Evolutionary conservation across 2,113 vertebrate genomes (phyloP).

Genomic region (Galbula dea): DNA sequence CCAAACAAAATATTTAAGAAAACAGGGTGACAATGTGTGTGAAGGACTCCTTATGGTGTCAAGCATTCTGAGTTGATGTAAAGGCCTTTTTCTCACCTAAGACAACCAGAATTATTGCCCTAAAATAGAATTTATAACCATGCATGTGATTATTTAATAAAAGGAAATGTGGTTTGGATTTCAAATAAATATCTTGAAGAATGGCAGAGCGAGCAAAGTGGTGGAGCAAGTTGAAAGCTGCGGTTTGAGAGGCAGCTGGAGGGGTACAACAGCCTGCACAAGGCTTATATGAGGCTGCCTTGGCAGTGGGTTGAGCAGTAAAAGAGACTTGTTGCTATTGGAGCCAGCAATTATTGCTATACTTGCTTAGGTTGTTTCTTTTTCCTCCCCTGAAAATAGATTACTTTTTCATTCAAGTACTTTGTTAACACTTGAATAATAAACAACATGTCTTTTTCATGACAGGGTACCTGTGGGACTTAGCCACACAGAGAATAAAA

Average conservation of each 20-base stretch:
- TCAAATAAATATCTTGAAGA: not conserved
- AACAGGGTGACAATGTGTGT: not conserved
- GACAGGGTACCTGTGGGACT: not conserved
- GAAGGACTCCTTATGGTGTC: not conserved
- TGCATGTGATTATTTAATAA: not conserved
- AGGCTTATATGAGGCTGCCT: accelerated
- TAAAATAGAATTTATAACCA: not conserved
- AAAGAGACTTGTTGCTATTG: not conserved
- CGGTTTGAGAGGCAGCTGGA: not conserved
- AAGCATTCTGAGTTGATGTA: not conserved
- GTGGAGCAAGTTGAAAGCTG: not conserved
- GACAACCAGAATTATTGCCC: not conserved
- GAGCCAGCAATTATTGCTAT: not conserved
- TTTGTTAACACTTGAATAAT: conserved; percentile 41
- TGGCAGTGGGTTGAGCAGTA: not conserved
- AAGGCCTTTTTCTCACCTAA: not conserved
- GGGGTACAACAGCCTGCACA: not conserved
- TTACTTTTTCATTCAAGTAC: not conserved
- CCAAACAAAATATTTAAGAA: not conserved
- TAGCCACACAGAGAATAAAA: not conserved
- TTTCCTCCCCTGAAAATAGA: not conserved
- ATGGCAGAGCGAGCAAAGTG: not conserved
- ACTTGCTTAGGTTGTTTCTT: not conserved
- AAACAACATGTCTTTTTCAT: not conserved
- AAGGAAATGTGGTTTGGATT: not conserved